Percentiles rank a stretch among this genome's conserved stretches.
Conservation (phyloP, 1,140 invertebrate genomes). For the Penaeus vannamei region DNA sequence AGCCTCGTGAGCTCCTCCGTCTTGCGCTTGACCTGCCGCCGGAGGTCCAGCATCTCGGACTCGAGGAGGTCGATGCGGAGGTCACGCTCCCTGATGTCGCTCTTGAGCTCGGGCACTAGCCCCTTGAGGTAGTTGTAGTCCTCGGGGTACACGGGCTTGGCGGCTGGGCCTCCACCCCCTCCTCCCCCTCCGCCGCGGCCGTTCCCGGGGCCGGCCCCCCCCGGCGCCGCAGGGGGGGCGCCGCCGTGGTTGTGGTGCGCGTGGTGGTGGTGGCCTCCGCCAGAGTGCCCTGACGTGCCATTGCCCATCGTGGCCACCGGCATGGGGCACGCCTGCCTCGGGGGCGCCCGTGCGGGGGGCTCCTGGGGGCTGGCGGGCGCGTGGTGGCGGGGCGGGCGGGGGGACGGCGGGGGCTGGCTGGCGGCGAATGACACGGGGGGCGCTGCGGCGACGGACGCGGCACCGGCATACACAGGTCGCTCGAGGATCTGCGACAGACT, state of each 20-base stretch:
- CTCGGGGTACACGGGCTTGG: conserved; percentile 70
- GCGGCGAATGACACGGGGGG: conserved; percentile 34
- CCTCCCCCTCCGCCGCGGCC: conserved; percentile 68
- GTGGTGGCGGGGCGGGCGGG: conserved; percentile 25
- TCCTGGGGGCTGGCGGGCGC: conserved; percentile 38
- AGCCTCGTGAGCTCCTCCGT: conserved; percentile 74
- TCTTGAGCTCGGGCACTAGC: conserved; percentile 71
- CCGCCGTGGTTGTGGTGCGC: conserved; percentile 35
- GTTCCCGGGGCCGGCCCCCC: conserved; percentile 69
- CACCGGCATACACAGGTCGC: conserved; percentile 60
- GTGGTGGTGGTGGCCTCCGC: conserved; percentile 61
- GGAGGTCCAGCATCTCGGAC: conserved; percentile 70
- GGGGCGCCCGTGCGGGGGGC: conserved; percentile 9
- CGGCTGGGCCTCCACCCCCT: conserved; percentile 68
- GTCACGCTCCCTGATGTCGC: conserved; percentile 71
- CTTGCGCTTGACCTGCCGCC: conserved; percentile 71
- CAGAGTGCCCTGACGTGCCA: conserved; percentile 67
- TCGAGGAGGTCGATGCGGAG: conserved; percentile 68
- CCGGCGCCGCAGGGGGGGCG: conserved; percentile 26
- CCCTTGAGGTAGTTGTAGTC: conserved; percentile 69
- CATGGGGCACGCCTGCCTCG: conserved; percentile 52
- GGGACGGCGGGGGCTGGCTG: conserved; percentile 20
- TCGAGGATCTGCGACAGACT: conserved; percentile 70
- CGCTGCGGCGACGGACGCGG: conserved; percentile 32
- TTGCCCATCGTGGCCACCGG: conserved; percentile 68